Percentiles rank a stretch among this genome's conserved stretches.
These are phyloP conservation scores for Leptothorax acervorum DNA, from an alignment of 2,888 invertebrate genomes.

Conservation along the genomic window DNA sequence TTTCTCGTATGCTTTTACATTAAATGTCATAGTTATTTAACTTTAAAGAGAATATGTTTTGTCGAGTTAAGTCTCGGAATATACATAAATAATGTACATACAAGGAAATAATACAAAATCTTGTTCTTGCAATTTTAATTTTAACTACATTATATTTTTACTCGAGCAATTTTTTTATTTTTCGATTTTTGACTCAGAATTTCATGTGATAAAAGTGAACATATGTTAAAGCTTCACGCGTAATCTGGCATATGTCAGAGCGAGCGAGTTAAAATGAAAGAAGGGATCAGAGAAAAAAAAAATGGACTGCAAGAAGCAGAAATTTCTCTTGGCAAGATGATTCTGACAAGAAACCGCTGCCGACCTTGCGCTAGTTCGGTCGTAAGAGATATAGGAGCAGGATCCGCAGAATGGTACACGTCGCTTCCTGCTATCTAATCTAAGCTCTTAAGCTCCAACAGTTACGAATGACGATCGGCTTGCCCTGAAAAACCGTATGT, in stretches of 20 bases:
- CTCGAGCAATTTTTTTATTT: neutral
- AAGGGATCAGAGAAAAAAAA: neutral
- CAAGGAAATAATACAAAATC: neutral
- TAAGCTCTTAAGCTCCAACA: slow-evolving; percentile 43
- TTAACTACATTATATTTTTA: neutral
- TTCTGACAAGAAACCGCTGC: slow-evolving; percentile 34
- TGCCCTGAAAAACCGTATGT: neutral
- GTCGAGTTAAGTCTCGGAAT: neutral
- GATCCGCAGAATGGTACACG: slow-evolving; percentile 5
- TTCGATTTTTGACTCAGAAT: neutral
- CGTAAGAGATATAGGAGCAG: slow-evolving; percentile 33
- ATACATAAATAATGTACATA: neutral
- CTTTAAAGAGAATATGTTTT: neutral
- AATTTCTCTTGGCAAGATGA: slow-evolving; percentile 29
- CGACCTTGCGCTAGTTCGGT: slow-evolving; percentile 36
- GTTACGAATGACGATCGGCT: slow-evolving; percentile 28
- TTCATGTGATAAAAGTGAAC: neutral
- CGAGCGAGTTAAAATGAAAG: neutral
- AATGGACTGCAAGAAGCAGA: slow-evolving; percentile 20
- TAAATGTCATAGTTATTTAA: neutral
- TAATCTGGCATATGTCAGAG: neutral
- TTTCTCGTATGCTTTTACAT: neutral
- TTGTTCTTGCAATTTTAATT: neutral
- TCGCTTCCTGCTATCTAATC: slow-evolving; percentile 17
- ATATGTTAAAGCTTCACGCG: neutral